Evolutionary conservation across 2,888 invertebrate species (phyloP), one percentile per base, ranked within the genome.

Genomic region (Noctua janthe): DNA sequence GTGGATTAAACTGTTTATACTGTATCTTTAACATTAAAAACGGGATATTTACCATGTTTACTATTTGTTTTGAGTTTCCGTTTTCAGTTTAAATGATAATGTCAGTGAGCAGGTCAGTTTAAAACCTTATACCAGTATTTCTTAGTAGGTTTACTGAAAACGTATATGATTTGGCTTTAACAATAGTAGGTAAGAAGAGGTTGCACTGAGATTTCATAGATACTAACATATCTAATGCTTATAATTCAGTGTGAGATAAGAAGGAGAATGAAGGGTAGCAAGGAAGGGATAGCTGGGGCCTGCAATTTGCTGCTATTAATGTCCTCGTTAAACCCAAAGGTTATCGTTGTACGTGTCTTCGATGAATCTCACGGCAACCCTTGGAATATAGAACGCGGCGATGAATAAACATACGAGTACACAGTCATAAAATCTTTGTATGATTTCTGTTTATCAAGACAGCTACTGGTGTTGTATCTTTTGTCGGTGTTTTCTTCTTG

Each of bases 311-410:
- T 79, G 77, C 82, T 86, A 71, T 67, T 84, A 84, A 87, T 84
- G 84, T 43, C 67, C 84, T 84, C 85, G 77, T 86, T 84, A 86
- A 80, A 87, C 77, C 87, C 39, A 69, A 84, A 81, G 87, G 87
- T 86, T 84, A 87, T 87, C 69, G 64, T 39, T n/a, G 84, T 71
- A 83, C 87, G 84, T 85, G 87, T 78, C 80, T 87, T 78, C 80
- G 47, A 80, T 77, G 74, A 81, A 87, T 78, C 75, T 81, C 59
- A 78, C 75, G 80, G 77, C 64, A 75, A 72, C 59, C 69, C 74
- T 76, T 51, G 75, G 76, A 76, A 76, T 8, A 76, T 73, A 54
- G 73, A 71, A 56, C 78, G 73, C 73, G 13, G 75, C n/a, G 11
- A 20, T 51, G 56, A 71, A 80, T 79, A 72, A 62, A 39, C 20